These are phyloP conservation scores for Psilopsiagon aurifrons DNA, from an alignment of 2,113 vertebrate species.

Conservation along the genomic window DNA sequence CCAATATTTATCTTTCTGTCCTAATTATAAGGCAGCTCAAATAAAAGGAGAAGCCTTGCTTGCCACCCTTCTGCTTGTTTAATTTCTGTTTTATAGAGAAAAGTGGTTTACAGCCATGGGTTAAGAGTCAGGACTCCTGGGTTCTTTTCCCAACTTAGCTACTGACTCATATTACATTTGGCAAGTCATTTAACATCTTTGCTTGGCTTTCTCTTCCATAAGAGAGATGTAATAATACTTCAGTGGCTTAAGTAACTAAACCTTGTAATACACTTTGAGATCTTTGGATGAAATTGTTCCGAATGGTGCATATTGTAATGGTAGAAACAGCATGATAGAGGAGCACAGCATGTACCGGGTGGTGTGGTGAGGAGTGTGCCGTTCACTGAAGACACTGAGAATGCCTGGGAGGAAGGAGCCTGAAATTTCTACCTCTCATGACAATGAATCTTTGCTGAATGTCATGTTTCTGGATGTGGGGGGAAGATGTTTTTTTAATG, in stretches of 20 bases:
- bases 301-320: background rate
- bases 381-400: background rate
- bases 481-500: background rate
- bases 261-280: background rate
- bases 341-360: background rate
- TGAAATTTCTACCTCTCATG: background rate
- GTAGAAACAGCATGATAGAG: background rate
- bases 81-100: slow-evolving; percentile 41
- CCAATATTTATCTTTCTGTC: background rate
- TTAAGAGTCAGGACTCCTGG: slow-evolving; percentile 53
- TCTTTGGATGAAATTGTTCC: slow-evolving; percentile 1
- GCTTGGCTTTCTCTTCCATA: slow-evolving; percentile 23
- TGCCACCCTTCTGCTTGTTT: background rate
- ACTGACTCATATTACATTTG: slow-evolving; percentile 45
- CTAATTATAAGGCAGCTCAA: background rate
- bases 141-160: slow-evolving; percentile 61
- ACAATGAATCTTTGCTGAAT: background rate
- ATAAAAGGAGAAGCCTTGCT: background rate
- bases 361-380: background rate
- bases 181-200: slow-evolving; percentile 54
- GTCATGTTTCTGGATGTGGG: accelerated
- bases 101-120: slow-evolving; percentile 45
- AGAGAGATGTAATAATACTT: slow-evolving; percentile 30
- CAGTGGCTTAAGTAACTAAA: slow-evolving; percentile 59
- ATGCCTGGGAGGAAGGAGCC: background rate